phyloP scores from a whole-genome alignment of 1,140 invertebrate species.

The Caenorhabditis brenneri region DNA sequence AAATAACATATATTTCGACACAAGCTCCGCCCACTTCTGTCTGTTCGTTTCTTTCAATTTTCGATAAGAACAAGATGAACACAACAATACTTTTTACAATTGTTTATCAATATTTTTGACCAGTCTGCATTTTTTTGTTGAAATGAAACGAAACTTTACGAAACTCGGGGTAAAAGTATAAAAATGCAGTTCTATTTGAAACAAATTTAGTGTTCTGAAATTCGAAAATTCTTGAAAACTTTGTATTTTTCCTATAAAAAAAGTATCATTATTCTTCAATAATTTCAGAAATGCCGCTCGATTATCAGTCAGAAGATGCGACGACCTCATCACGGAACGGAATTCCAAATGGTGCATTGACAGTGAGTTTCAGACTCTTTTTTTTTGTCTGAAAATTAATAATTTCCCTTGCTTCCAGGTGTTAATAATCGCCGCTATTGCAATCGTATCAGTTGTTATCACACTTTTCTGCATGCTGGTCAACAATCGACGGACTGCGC shows the following conservation, averaged over 20 bases:
- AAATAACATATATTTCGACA: too few relatives aligned
- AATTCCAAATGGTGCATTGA: conserved; percentile 15
- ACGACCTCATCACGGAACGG: conserved; percentile 26
- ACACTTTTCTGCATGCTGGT: conserved; percentile 22
- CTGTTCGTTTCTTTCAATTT: too few relatives aligned
- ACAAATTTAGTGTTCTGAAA: too few relatives aligned
- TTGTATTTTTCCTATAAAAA: not conserved
- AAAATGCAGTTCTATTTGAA: too few relatives aligned
- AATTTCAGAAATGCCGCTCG: conserved; percentile 35
- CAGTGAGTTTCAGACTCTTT: not conserved
- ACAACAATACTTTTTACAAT: too few relatives aligned
- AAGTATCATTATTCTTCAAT: not conserved
- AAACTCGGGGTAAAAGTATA: too few relatives aligned
- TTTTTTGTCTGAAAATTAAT: not conserved
- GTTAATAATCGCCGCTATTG: conserved; percentile 16
- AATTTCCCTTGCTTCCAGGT: not conserved
- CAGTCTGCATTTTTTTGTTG: too few relatives aligned
- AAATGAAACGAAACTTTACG: too few relatives aligned
- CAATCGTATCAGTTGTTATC: conserved; percentile 36
- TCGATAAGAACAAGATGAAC: too few relatives aligned
- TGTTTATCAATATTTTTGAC: too few relatives aligned
- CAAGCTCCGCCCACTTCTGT: too few relatives aligned
- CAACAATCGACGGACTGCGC: conserved; percentile 19
- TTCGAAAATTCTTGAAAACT: not conserved
- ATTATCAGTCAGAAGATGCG: conserved; percentile 34